Percentiles rank a stretch among this genome's conserved stretches.
Conservation (phyloP, 2,113 vertebrate species). For the Gobius niger region DNA sequence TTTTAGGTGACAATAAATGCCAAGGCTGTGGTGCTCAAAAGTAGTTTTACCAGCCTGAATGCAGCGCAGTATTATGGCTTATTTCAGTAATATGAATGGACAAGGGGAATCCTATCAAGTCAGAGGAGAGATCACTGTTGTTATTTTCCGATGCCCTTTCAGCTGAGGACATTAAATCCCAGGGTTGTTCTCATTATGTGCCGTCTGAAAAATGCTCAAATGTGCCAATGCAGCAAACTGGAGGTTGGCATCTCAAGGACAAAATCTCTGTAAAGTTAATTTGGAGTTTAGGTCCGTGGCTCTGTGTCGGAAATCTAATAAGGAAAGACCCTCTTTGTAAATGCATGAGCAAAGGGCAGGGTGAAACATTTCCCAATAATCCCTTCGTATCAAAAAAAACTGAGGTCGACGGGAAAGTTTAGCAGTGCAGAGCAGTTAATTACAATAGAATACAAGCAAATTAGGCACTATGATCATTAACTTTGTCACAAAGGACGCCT, state of each 20-base stretch:
- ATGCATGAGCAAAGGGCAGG: conserved; percentile 7
- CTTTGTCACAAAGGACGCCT: too few relatives aligned
- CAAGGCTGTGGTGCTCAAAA: too few relatives aligned
- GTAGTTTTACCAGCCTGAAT: too few relatives aligned
- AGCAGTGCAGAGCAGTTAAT: too few relatives aligned
- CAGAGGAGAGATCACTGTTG: conserved; percentile 22
- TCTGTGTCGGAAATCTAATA: conserved; percentile 21
- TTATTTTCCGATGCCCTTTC: conserved; percentile 30
- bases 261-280: conserved; percentile 41
- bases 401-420: too few relatives aligned
- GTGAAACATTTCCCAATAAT: background rate
- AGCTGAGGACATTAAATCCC: conserved; percentile 27
- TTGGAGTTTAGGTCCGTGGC: conserved; percentile 20
- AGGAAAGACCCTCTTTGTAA: conserved; percentile 20
- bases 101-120: conserved; percentile 44
- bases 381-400: too few relatives aligned
- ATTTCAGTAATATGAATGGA: conserved; percentile 60
- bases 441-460: too few relatives aligned
- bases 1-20: too few relatives aligned
- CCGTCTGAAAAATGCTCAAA: conserved; percentile 30
- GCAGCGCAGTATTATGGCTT: conserved; percentile 10
- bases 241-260: conserved; percentile 27
- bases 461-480: too few relatives aligned
- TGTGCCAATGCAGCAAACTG: conserved; percentile 22
- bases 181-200: conserved; percentile 29